Conservation (phyloP, 2,113 vertebrate genomes). For the Tautogolabrus adspersus region DNA sequence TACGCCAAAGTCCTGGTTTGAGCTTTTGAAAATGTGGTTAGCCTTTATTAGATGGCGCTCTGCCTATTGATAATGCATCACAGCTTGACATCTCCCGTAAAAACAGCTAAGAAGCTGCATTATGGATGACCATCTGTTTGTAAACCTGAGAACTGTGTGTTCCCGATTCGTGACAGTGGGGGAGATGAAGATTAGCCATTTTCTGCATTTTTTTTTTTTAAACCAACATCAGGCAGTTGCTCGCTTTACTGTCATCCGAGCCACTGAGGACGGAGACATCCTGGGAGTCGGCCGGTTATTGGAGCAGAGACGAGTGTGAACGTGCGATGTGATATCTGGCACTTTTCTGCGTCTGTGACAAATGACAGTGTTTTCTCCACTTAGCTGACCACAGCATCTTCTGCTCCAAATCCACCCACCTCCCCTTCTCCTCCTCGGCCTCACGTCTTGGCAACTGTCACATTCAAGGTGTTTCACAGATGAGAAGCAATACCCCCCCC, state of each 20-base stretch:
- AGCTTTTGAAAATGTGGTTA: constrained; percentile 71
- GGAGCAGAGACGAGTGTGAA: constrained; percentile 68
- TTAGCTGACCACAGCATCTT: constrained; percentile 99
- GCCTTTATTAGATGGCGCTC: constrained; percentile 77
- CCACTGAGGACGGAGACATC: constrained; percentile 69
- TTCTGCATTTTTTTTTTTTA: constrained; percentile 31
- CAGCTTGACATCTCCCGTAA: constrained; percentile 79
- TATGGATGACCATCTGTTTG: constrained; percentile 82
- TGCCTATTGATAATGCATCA: constrained; percentile 81
- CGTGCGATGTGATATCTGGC: constrained; percentile 73
- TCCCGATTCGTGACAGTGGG: constrained; percentile 63
- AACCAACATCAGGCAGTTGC: constrained; percentile 59
- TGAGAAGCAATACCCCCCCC: constrained; percentile 90
- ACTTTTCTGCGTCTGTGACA: constrained; percentile 81
- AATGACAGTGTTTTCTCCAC: constrained; percentile 87
- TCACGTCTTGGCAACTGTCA: constrained; percentile 99
- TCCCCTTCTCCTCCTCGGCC: constrained; percentile 86
- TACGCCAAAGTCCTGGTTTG: constrained; percentile 54
- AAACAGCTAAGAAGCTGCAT: constrained; percentile 81
- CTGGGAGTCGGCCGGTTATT: constrained; percentile 65
- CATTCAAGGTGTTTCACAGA: constrained; percentile 99
- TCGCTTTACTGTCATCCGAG: constrained; percentile 68
- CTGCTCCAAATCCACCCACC: constrained; percentile 84
- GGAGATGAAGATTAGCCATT: constrained; percentile 70
- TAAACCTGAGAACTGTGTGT: constrained; percentile 74